Evolutionary conservation across 2,888 invertebrate species (phyloP), one percentile per base, ranked within the genome.

Genomic region (Drosophila robusta): DNA sequence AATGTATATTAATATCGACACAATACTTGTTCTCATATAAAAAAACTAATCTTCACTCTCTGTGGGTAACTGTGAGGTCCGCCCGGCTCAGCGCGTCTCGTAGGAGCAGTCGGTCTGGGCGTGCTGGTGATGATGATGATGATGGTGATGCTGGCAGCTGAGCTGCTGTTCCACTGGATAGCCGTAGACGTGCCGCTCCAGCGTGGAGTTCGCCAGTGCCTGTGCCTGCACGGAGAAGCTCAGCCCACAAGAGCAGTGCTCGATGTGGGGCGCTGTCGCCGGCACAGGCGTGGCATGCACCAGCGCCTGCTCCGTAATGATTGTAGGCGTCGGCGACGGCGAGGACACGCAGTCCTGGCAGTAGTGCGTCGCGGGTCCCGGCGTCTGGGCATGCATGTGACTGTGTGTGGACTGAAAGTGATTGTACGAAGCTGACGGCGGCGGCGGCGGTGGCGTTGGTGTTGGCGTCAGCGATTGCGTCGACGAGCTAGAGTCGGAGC

Each of bases 231-330:
- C 89, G 38, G 90, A 78, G 58, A 90, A 90, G 18, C 80, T 87
- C 6, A 90, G 70, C 16, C 90, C 90, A 52, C 90, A 90, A 22
- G 91, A 91, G 47, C 90, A 90, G 46, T 90, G 90, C 64, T 90
- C 90, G 42, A 90, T 77, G 22, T 81, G 78, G 4, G 82, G 71
- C 32, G 3, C 58, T 12, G 14, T 14, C 7, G 55, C 36, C 18
- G 52, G 18, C 8, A 58, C 45, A 3, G 84, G 84, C 4, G 55
- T 79, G 36, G 89, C 88, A 78, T 90, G 91, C 26, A 90, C 87
- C 52, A 82, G 60, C 0, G 89, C 90, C 64, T 90, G 91, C 72
- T 90, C 90, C 4, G 90, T 90, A 6, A 90, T 90, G 42, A 90
- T 80, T 18, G 87, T 88, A 12, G 89, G 88, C 14, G 89, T 89